These are phyloP conservation scores for Bubo blakistoni DNA, from an alignment of 2,113 vertebrate species.

Conservation along the genomic window DNA sequence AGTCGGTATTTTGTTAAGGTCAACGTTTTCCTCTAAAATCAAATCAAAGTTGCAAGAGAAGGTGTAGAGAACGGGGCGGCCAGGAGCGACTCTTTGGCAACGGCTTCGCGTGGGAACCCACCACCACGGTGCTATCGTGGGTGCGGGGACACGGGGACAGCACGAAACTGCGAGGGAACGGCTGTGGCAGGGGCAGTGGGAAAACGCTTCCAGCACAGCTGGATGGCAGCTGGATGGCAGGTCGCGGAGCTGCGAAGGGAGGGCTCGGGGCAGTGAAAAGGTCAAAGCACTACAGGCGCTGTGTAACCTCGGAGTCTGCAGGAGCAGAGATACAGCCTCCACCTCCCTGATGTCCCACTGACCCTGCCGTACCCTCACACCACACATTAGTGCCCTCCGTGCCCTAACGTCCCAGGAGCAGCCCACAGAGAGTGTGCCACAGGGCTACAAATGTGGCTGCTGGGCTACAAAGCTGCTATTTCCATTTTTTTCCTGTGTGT, in stretches of 20 bases:
- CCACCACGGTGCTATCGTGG: rapidly evolving
- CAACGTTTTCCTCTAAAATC: neutral
- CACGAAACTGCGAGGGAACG: neutral
- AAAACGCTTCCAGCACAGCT: neutral
- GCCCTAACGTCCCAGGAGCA: neutral
- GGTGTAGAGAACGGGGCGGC: neutral
- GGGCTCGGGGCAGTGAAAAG: neutral
- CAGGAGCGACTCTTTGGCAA: neutral
- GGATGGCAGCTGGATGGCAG: neutral
- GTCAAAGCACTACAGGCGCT: neutral
- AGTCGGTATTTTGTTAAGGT: neutral
- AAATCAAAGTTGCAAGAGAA: neutral
- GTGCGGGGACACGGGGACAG: neutral
- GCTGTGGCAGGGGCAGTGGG: neutral
- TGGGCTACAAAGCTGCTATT: neutral
- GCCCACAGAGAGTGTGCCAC: neutral
- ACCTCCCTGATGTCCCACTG: neutral
- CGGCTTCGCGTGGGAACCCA: neutral
- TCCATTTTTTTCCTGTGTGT: neutral
- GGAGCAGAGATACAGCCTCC: neutral
- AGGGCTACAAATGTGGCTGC: neutral
- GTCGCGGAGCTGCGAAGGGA: neutral
- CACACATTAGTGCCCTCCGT: neutral
- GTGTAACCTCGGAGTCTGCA: neutral
- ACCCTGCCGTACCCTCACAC: neutral